These are phyloP conservation scores for Eublepharis macularius DNA, from an alignment of 2,113 vertebrate species.

Conservation along the genomic window DNA sequence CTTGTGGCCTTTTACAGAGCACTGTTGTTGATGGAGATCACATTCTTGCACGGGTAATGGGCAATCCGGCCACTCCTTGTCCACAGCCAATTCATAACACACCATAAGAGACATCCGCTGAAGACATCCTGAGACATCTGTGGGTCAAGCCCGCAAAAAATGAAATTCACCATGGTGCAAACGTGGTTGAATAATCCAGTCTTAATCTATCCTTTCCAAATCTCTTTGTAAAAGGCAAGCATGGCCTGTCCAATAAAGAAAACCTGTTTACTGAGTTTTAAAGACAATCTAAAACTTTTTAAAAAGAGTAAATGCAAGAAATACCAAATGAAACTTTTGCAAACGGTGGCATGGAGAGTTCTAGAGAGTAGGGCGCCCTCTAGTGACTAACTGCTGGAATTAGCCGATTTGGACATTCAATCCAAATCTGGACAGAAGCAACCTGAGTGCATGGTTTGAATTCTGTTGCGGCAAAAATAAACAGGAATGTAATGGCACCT, in stretches of 20 bases:
- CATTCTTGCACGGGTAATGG: no score
- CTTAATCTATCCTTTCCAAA: conserved; percentile 81
- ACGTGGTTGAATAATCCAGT: conserved; percentile 83
- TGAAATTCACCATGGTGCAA: conserved; percentile 77
- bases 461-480: no score
- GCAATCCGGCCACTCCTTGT: not conserved
- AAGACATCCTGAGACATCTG: no score
- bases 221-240: conserved; percentile 82
- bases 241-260: conserved; percentile 67
- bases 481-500: no score
- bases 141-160: not conserved
- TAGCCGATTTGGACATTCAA: not conserved
- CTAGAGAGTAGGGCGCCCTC: not conserved
- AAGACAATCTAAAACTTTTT: not conserved
- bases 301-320: not conserved
- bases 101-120: not conserved
- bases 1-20: no score
- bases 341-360: not conserved
- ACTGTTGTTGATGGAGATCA: not conserved
- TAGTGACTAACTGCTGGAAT: not conserved
- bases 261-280: not conserved
- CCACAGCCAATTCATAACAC: not conserved
- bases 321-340: not conserved
- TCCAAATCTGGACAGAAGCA: no score
- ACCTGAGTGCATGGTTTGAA: no score